These are phyloP conservation scores for Melipona quadrifasciata DNA, from an alignment of 1,140 invertebrate genomes.

Conservation along the genomic window DNA sequence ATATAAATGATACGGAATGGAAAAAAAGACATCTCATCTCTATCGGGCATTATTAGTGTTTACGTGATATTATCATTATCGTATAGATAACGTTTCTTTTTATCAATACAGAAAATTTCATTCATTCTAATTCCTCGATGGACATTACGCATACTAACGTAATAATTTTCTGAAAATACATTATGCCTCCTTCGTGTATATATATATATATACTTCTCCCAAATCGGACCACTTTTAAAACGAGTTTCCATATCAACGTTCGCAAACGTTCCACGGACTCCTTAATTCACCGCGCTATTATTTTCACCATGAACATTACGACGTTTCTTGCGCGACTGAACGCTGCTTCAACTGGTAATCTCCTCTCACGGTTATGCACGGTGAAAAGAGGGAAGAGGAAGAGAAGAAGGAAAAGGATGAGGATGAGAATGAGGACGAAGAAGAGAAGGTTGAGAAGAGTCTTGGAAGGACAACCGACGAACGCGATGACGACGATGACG, in stretches of 20 bases:
- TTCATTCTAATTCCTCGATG: not conserved
- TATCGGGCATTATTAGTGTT: not conserved
- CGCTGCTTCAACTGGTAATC: slow-evolving; percentile 30
- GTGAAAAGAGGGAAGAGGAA: not conserved
- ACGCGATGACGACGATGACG: slow-evolving; percentile 20
- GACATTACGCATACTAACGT: not conserved
- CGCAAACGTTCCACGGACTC: not conserved
- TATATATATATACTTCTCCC: not conserved
- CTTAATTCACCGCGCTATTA: slow-evolving; percentile 30
- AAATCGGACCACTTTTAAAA: not conserved
- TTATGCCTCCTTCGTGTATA: not conserved
- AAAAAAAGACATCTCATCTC: not conserved
- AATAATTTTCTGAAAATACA: not conserved
- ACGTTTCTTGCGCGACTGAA: not conserved
- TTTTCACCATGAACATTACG: slow-evolving; percentile 22
- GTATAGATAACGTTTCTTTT: not conserved
- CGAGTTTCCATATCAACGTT: not conserved
- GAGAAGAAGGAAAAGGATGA: too few species aligned
- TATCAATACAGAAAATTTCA: not conserved
- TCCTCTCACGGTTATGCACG: slow-evolving; percentile 27
- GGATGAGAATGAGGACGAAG: not conserved
- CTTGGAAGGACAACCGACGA: slow-evolving; percentile 24
- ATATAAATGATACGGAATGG: not conserved
- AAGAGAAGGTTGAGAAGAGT: not conserved
- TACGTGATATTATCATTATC: not conserved